These are phyloP conservation scores for Lasius platythorax DNA, from an alignment of 2,888 invertebrate species.

Conservation along the genomic window DNA sequence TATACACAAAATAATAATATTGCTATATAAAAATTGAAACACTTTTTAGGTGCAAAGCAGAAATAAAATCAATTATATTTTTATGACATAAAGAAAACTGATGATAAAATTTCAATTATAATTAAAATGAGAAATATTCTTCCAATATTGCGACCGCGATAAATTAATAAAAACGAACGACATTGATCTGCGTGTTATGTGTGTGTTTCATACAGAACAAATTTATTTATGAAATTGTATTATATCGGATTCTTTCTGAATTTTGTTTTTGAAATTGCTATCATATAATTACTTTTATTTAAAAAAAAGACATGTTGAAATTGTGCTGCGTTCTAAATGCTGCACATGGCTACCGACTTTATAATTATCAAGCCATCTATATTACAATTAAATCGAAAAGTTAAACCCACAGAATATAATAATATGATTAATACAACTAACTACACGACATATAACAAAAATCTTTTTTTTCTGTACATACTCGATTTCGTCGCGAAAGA, in stretches of 20 bases:
- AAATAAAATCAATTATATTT: slow-evolving; percentile 34
- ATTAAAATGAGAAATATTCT: slow-evolving; percentile 17
- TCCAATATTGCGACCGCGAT: slow-evolving; percentile 5
- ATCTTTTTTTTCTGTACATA: not conserved
- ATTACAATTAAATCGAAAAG: not conserved
- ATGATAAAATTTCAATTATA: slow-evolving; percentile 32
- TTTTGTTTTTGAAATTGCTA: slow-evolving; percentile 15
- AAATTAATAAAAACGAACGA: slow-evolving; percentile 19
- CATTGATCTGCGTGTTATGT: not conserved
- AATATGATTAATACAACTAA: not conserved
- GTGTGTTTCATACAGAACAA: not conserved
- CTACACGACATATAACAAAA: not conserved
- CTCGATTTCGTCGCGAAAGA: not conserved
- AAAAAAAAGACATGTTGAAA: not conserved
- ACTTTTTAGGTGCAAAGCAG: not conserved
- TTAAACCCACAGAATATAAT: not conserved
- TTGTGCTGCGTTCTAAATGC: not conserved
- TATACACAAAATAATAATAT: not conserved
- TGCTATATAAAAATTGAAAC: not conserved
- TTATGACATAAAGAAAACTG: not conserved
- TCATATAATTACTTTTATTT: not conserved
- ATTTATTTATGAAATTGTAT: slow-evolving; percentile 24
- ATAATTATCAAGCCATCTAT: not conserved
- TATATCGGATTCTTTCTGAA: slow-evolving; percentile 1
- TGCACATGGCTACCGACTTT: not conserved